A percentile compares a stretch with the other conserved stretches of the same genome.
phyloP scores from a whole-genome alignment of 2,888 invertebrate species.

The Acrocyrtus sp. region DNA sequence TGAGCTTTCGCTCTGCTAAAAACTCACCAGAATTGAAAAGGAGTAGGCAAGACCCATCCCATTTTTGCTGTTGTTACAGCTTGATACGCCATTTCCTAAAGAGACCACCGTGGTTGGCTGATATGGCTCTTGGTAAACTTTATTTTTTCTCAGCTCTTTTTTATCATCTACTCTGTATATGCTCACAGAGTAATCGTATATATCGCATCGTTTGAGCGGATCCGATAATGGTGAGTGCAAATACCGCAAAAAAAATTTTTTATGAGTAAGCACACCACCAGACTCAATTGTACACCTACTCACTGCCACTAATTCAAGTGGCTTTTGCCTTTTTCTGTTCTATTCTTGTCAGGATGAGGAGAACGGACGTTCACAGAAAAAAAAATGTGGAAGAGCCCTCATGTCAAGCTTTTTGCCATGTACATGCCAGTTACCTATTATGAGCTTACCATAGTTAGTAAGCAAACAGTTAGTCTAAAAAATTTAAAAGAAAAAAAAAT shows the following conservation, averaged over 20 bases:
- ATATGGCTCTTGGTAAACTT: not conserved
- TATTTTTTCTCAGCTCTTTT: not conserved
- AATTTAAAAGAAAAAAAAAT: too few species aligned
- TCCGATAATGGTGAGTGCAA: not conserved
- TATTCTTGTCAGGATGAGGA: conserved; percentile 1
- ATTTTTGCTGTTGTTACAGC: conserved; percentile 15
- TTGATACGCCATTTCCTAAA: conserved; percentile 7
- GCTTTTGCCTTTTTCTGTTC: conserved; percentile 19
- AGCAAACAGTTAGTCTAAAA: too few species aligned
- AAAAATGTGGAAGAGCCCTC: too few species aligned
- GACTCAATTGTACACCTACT: conserved; percentile 1
- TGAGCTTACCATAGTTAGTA: too few species aligned
- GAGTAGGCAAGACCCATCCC: conserved; percentile 11
- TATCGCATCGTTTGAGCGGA: not conserved
- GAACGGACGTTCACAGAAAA: not conserved
- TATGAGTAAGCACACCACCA: not conserved
- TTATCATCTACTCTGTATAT: too few species aligned
- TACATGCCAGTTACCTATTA: too few species aligned
- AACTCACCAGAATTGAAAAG: too few species aligned
- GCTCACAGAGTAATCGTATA: too few species aligned
- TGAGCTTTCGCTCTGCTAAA: too few species aligned
- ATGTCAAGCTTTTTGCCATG: too few species aligned
- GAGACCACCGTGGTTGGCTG: conserved; percentile 33
- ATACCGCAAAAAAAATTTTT: conserved; percentile 31
- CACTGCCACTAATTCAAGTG: not conserved